Percentiles rank a stretch among this genome's conserved stretches.
Evolutionary conservation across 2,888 invertebrate species (phyloP).

Genomic region (Neuroscelio doddi): DNA sequence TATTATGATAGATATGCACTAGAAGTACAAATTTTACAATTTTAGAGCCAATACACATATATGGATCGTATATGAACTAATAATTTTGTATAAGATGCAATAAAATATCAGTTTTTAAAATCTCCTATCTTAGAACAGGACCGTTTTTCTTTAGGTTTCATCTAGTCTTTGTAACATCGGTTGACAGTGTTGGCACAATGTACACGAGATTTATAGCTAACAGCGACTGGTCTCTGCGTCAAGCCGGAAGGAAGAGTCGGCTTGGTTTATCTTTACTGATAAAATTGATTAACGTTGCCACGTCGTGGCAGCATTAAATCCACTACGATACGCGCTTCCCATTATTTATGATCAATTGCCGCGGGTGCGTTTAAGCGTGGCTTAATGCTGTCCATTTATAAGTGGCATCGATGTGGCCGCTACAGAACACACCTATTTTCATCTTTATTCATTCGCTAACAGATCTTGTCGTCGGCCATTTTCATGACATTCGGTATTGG

Average conservation of each 20-base stretch:
- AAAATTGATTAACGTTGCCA: constrained; percentile 66
- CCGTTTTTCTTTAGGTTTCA: too few relatives aligned
- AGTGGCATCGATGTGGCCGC: constrained; percentile 20
- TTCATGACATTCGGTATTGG: too few relatives aligned
- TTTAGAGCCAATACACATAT: too few relatives aligned
- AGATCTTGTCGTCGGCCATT: too few relatives aligned
- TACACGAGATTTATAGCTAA: constrained; percentile 54
- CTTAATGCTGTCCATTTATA: constrained; percentile 25
- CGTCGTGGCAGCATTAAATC: constrained; percentile 58
- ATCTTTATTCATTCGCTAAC: too few relatives aligned
- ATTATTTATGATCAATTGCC: constrained; percentile 63
- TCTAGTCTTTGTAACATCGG: constrained; percentile 2
- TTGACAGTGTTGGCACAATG: constrained; percentile 29
- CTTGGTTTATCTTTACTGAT: constrained; percentile 63
- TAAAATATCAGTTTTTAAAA: too few relatives aligned
- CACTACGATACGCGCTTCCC: constrained; percentile 55
- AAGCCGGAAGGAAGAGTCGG: constrained; percentile 59
- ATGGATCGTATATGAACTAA: too few relatives aligned
- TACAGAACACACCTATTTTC: constrained; percentile 12
- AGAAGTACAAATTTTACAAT: too few relatives aligned
- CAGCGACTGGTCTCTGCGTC: constrained; percentile 40
- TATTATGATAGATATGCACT: too few relatives aligned
- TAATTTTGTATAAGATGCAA: too few relatives aligned
- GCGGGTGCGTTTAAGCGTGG: constrained; percentile 36
- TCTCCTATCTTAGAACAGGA: too few relatives aligned